Evolutionary conservation across 2,888 invertebrate genomes (phyloP).

Genomic region (Lymantria dispar): DNA sequence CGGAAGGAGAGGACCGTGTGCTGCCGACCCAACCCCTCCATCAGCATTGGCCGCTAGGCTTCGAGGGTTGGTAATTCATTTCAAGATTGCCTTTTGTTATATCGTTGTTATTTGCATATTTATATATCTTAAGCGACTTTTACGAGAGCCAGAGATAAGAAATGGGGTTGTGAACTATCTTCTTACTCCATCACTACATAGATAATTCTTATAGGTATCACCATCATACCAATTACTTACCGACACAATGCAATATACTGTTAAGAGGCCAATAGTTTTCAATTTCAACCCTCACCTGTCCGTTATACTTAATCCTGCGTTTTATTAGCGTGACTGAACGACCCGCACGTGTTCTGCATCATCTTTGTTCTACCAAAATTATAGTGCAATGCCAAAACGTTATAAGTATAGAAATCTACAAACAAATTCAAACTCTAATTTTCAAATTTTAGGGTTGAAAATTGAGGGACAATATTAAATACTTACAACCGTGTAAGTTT

Average conservation of each 20-base stretch:
- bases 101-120: too few relatives aligned
- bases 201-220: constrained; percentile 5
- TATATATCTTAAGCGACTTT: too few relatives aligned
- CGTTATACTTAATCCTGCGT: constrained; percentile 69
- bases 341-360: constrained; percentile 70
- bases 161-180: too few relatives aligned
- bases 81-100: too few relatives aligned
- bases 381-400: constrained; percentile 29
- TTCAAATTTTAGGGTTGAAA: constrained; percentile 16
- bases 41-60: too few relatives aligned
- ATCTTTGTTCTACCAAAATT: constrained; percentile 75
- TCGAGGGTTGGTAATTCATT: too few relatives aligned
- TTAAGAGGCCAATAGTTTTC: constrained; percentile 76
- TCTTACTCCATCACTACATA: too few relatives aligned
- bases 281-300: constrained; percentile 77
- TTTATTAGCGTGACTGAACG: constrained; percentile 74
- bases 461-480: constrained; percentile 11
- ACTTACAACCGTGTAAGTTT: constrained; percentile 30
- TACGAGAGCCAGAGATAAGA: too few relatives aligned
- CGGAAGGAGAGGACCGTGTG: too few relatives aligned
- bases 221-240: constrained; percentile 29
- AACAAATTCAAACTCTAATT: constrained; percentile 28
- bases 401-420: constrained; percentile 14
- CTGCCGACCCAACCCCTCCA: too few relatives aligned
- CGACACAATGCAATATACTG: constrained; percentile 57